Conservation (phyloP, 2,888 invertebrate species). For the Patella pellucida region DNA sequence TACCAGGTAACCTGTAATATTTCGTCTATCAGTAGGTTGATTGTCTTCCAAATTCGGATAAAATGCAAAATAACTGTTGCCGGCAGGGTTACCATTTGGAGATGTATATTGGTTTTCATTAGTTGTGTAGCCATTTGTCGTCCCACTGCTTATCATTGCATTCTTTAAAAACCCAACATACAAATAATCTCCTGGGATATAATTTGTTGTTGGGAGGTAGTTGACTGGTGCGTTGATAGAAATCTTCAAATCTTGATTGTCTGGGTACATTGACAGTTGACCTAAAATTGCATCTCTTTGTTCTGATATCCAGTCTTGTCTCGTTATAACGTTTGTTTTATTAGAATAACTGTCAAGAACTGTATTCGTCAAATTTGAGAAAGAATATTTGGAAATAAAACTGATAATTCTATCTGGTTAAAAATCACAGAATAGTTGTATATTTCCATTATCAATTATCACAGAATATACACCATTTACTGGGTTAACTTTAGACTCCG, state of each 20-base stretch:
- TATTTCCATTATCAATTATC: not conserved
- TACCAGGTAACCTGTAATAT: too few relatives aligned
- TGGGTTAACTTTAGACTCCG: not conserved
- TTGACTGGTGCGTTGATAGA: not conserved
- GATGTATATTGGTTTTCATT: not conserved
- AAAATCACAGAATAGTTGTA: not conserved
- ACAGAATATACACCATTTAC: not conserved
- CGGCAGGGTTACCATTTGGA: not conserved
- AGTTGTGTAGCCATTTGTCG: constrained; percentile 8
- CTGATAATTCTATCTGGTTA: not conserved
- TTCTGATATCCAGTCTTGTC: not conserved
- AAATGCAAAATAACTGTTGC: constrained; percentile 10
- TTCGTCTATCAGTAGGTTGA: not conserved
- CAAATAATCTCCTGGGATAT: not conserved
- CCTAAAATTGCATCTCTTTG: constrained; percentile 10
- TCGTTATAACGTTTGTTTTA: not conserved
- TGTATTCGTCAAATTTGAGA: not conserved
- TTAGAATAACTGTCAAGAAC: not conserved
- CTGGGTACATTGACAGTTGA: constrained; percentile 4
- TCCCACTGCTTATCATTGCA: not conserved
- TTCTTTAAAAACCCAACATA: not conserved
- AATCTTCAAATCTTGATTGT: not conserved
- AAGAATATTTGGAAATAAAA: not conserved
- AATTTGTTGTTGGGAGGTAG: not conserved
- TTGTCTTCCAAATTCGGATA: constrained; percentile 2